Evolutionary conservation across 2,113 vertebrate genomes (phyloP).

Genomic region (Tetrao urogallus): DNA sequence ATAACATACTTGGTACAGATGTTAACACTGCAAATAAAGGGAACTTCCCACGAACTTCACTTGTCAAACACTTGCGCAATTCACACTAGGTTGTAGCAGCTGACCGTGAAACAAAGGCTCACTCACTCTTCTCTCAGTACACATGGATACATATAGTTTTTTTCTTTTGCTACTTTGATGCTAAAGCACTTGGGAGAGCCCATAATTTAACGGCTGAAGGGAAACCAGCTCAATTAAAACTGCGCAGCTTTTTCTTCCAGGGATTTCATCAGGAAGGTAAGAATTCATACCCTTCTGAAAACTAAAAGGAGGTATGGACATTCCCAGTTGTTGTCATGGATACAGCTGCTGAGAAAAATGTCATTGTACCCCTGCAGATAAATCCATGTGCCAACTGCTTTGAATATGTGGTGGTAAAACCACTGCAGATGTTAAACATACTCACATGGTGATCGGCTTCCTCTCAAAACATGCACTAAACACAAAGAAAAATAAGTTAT

Average conservation of each 20-base stretch:
- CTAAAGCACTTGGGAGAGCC: not conserved
- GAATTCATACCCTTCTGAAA: slow-evolving; percentile 28
- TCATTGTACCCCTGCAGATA: slow-evolving; percentile 70
- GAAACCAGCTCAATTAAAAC: not conserved
- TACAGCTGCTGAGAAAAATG: slow-evolving; percentile 69
- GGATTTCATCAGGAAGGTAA: slow-evolving; percentile 36
- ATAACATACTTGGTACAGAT: not conserved
- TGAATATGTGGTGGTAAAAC: not conserved
- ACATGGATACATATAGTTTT: not conserved
- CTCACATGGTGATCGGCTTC: not conserved
- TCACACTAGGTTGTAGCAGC: not conserved
- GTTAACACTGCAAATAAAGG: not conserved
- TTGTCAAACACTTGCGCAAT: not conserved
- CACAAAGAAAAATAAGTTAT: not conserved
- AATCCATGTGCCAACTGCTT: slow-evolving; percentile 50
- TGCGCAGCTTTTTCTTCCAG: not conserved
- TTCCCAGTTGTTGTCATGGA: slow-evolving; percentile 72
- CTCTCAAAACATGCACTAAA: slow-evolving; percentile 1
- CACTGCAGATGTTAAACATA: slow-evolving; percentile 20
- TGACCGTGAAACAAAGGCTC: not conserved
- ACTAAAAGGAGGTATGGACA: slow-evolving; percentile 22
- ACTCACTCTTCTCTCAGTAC: not conserved
- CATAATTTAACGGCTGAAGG: not conserved
- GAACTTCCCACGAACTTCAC: not conserved
- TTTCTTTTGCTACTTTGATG: not conserved